Base-by-base conservation (phyloP, 2,888 invertebrate species). In the Oscheius sp. region DNA sequence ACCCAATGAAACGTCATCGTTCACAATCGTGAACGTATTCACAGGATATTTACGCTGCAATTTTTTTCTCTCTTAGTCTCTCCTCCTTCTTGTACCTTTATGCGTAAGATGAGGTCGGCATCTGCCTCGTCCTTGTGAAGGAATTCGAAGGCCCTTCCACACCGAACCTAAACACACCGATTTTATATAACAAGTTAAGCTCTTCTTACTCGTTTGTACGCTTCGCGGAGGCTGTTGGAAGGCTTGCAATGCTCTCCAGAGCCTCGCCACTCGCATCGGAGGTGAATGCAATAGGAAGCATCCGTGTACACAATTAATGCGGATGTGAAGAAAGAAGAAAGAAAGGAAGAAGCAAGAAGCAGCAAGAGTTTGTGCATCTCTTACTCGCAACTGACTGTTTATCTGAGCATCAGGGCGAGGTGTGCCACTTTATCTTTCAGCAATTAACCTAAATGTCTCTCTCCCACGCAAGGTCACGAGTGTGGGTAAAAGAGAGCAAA, bases 251-350 rank as follows among this genome's bases (percentile, higher is more conserved):
- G 63, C 53, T 69, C 45, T 52, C 69, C 69, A n/a, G 15, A 10
- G 37, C 50, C 63, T 29, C 69, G 20, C 69, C 69, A 69, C 53
- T 69, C 37, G 69, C 69, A 69, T 63, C 63, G 69, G 57, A 69
- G 39, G 63, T 69, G 52, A 2, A 69, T 53, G 64, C 69, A 69
- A 50, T 64, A 37, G 23, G 63, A 64, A 64, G 69, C 23, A 69
- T 69, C 69, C 52, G 29, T 39, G 64, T 52, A 52, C 17, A 64
- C 53, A 6, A 69, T 20, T 17, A 69, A 42, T 4, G 69, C 50
- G 46, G 68, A 46, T 25, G 68, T 34, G 33, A 68, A n/a, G 37
- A 37, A 37, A 45, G 46, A 45, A 45, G 46, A 45, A 45, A 45
- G 46, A 37, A 10, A 37, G 1, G 53, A 61, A 39, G 34, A 39